Conservation (phyloP, 2,888 invertebrate species). For the Byasa hedistus region DNA sequence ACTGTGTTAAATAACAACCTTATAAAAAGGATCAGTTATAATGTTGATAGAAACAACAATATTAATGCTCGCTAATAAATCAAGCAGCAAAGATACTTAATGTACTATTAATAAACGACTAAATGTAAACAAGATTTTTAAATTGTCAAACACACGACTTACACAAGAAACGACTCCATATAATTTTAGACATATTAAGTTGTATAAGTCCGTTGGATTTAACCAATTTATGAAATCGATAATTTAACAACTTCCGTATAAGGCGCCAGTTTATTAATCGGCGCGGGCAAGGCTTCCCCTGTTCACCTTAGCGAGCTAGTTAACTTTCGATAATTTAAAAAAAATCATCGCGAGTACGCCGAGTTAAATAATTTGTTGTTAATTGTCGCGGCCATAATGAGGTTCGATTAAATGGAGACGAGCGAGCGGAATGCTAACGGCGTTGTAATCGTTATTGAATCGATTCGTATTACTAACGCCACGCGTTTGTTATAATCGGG, state of each 20-base stretch:
- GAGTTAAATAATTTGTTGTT: slow-evolving; percentile 17
- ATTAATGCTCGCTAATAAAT: neutral
- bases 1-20: slow-evolving; percentile 40
- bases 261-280: slow-evolving; percentile 1
- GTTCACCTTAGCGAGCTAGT: slow-evolving; percentile 5
- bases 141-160: neutral
- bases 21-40: slow-evolving; percentile 14
- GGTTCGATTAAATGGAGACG: slow-evolving; percentile 33
- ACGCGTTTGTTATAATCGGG: neutral
- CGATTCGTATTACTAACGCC: slow-evolving; percentile 2
- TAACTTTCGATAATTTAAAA: slow-evolving; percentile 15
- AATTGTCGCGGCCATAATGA: slow-evolving; percentile 29
- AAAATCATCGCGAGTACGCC: neutral
- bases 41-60: slow-evolving; percentile 15
- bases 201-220: neutral
- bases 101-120: neutral
- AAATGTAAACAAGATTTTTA: neutral
- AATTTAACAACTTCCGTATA: slow-evolving; percentile 1
- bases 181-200: neutral
- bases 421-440: slow-evolving; percentile 31
- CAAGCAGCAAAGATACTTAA: neutral
- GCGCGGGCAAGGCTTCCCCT: neutral
- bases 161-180: neutral
- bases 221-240: slow-evolving; percentile 3
- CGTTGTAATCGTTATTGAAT: slow-evolving; percentile 21